A percentile compares a stretch with the other conserved stretches of the same genome.
These are phyloP conservation scores for Ageneiosus marmoratus DNA, from an alignment of 2,113 vertebrate species.

Conservation along the genomic window DNA sequence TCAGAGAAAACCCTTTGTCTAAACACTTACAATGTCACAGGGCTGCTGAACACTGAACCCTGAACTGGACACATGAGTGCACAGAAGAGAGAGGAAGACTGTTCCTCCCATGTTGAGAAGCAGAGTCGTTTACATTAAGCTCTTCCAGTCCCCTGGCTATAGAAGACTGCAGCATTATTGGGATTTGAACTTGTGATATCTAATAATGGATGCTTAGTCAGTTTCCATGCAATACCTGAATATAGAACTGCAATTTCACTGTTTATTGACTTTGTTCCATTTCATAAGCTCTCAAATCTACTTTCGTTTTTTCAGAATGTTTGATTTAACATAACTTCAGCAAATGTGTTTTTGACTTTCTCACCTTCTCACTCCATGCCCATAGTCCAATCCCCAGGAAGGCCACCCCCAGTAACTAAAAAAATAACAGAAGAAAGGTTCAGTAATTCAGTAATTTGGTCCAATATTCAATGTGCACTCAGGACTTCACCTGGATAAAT, in stretches of 20 bases:
- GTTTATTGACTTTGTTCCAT: background rate
- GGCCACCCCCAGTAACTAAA: slow-evolving; percentile 90
- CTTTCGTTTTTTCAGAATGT: background rate
- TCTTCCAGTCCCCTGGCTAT: too few relatives aligned
- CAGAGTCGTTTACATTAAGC: background rate
- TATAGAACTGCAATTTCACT: background rate
- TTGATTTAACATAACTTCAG: slow-evolving; percentile 10
- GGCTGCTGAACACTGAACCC: background rate
- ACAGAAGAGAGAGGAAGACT: background rate
- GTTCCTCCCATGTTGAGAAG: background rate
- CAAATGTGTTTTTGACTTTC: slow-evolving; percentile 8
- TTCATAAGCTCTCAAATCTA: background rate
- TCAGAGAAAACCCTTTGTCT: too few relatives aligned
- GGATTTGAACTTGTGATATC: background rate
- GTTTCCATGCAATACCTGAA: background rate
- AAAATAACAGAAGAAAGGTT: slow-evolving; percentile 2
- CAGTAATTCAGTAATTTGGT: background rate
- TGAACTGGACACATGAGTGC: background rate
- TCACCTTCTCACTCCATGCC: slow-evolving; percentile 98
- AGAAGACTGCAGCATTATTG: background rate
- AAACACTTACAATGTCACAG: background rate
- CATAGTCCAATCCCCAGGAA: slow-evolving; percentile 93
- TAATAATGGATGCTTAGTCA: background rate
- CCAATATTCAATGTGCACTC: background rate
- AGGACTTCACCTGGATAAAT: background rate